Conservation (phyloP, 2,888 invertebrate species). For the Ypsolopha sequella region DNA sequence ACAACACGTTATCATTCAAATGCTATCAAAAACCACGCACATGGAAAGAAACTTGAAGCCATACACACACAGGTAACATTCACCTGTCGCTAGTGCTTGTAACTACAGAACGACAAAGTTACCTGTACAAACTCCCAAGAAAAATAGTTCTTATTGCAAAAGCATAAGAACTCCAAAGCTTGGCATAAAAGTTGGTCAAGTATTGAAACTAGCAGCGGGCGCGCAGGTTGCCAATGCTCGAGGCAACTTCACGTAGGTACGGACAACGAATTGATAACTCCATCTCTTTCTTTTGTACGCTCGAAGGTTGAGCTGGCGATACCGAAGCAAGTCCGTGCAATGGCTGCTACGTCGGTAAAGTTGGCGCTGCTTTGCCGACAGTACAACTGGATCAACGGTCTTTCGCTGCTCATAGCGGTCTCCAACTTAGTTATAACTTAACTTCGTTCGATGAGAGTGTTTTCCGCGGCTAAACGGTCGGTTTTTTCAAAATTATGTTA, state of each 20-base stretch:
- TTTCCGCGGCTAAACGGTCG: constrained; percentile 37
- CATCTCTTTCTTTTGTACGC: constrained; percentile 23
- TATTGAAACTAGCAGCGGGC: constrained; percentile 47
- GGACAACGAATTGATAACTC: constrained; percentile 21
- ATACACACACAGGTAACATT: constrained; percentile 41
- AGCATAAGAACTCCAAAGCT: no score
- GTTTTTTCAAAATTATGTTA: constrained; percentile 41
- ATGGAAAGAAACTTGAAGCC: constrained; percentile 5
- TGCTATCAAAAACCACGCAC: constrained; percentile 40
- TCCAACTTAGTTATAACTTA: constrained; percentile 65
- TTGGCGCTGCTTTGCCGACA: constrained; percentile 55
- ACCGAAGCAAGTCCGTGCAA: constrained; percentile 15
- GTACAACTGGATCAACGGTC: constrained; percentile 68
- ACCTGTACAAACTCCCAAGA: no score
- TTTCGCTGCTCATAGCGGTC: constrained; percentile 50
- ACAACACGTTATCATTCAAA: constrained; percentile 58
- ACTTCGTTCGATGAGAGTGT: constrained; percentile 51
- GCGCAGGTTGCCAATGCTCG: constrained; percentile 60
- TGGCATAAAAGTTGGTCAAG: no score
- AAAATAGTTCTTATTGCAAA: no score
- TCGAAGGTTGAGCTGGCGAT: constrained; percentile 26
- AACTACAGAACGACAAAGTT: no score
- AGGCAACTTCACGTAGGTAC: constrained; percentile 23
- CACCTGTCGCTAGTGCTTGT: constrained; percentile 56
- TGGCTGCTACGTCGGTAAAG: constrained; percentile 43